Evolutionary conservation across 35 echinoderm and acorn worm species (phyloP), one percentile per base, ranked within the genome.

Genomic region (Diadema setosum): DNA sequence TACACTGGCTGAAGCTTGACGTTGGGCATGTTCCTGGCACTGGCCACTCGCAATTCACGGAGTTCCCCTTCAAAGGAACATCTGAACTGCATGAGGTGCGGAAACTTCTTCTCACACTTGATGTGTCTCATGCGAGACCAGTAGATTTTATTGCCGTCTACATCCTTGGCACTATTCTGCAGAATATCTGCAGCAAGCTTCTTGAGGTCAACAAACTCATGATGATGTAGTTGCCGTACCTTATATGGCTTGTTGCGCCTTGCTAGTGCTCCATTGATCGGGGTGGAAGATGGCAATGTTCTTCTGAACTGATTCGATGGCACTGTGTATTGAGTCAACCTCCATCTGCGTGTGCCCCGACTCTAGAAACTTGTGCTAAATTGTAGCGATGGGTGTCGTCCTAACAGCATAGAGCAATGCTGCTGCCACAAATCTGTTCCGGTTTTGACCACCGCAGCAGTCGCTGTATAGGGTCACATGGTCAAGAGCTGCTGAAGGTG

Each of bases 301-400:
- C 48, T 58, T 85, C 34, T 85, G 20, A 3, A 40, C 49, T 9
- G 55, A 7, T 60, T 85, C 83, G 42, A 85, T 85, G 0, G 26
- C 3, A 21, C 83, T 85, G 25, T 85, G 83, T 37, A 67, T 85
- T 3, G 58, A 67, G 56, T 85, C 83, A 1, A 65, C 83, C 59
- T 85, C 83, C 83, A 85, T 85, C 33, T 85, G 83, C 0, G 83
- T 85, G 57, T 85, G 83, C 9, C 83, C 83, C 3, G 52, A 39
- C 32, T 85, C 83, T 12, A 85, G 58, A 64, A 85, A 65, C 30
- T 85, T 85, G 18, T 85, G 83, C 33, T 85, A 55, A 14, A 85
- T 85, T 4, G 21, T 40, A 1, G 15, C 8, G 12, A 85, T 42
- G 17, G 25, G 42, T 41, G 83, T 39, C 20, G 83, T 85, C 14